Conservation (phyloP, 2,113 vertebrate genomes). For the Hydropotes inermis region DNA sequence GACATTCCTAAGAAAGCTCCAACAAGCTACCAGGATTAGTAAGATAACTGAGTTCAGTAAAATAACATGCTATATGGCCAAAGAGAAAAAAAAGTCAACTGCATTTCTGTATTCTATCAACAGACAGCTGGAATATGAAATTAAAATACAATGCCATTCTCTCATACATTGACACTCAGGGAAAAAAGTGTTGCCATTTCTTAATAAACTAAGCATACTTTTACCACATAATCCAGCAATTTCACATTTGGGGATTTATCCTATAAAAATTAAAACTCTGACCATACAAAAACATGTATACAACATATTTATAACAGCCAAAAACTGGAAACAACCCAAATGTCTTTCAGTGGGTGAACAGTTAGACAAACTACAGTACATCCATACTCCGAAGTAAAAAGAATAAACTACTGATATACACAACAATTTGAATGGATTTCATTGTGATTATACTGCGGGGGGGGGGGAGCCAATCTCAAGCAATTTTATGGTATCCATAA, state of each 20-base stretch:
- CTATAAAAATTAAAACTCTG: not conserved
- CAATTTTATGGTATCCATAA: not conserved
- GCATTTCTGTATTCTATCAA: not conserved
- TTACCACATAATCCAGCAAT: not conserved
- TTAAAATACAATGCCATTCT: not conserved
- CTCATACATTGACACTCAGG: not conserved
- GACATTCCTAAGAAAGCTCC: not conserved
- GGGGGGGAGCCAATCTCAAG: accelerated
- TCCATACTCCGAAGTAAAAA: not conserved
- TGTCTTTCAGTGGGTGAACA: not conserved
- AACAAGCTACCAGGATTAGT: not conserved
- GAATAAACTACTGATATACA: not conserved
- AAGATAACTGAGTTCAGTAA: not conserved
- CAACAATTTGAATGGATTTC: not conserved
- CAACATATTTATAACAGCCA: not conserved
- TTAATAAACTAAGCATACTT: not conserved
- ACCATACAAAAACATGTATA: not conserved
- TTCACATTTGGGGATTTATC: not conserved
- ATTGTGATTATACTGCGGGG: not conserved
- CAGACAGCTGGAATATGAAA: not conserved
- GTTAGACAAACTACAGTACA: not conserved
- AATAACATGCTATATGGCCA: not conserved
- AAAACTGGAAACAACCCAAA: not conserved
- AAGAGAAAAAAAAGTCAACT: not conserved
- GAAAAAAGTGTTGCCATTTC: not conserved